Evolutionary conservation across 2,888 invertebrate species (phyloP).

Genomic region (Carterocephalus palaemon): DNA sequence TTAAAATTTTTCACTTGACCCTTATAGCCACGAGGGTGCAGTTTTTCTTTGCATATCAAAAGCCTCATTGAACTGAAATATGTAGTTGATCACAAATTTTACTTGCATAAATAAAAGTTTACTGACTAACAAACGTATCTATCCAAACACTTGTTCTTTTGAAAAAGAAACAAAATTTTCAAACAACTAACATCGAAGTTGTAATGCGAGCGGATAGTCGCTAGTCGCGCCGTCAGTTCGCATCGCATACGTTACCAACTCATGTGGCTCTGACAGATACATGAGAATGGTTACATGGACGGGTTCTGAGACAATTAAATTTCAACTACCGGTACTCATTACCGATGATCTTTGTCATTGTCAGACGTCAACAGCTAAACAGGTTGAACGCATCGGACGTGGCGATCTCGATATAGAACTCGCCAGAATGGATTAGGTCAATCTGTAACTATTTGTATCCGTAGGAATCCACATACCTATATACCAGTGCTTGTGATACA

Average conservation of each 20-base stretch:
- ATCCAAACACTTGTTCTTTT: no score
- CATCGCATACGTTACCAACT: constrained; percentile 12
- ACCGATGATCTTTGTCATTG: constrained; percentile 21
- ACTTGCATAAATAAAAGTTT: no score
- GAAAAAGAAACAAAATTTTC: not conserved
- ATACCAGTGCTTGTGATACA: constrained; percentile 4
- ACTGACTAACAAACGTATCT: no score
- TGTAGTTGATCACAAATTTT: no score
- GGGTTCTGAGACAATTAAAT: constrained; percentile 21
- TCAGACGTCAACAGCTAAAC: constrained; percentile 22
- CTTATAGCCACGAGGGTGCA: no score
- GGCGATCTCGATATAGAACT: constrained; percentile 22
- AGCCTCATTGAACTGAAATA: no score
- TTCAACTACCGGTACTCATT: constrained; percentile 24
- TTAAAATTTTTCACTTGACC: no score
- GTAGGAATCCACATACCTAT: constrained; percentile 7
- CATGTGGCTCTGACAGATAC: constrained; percentile 14
- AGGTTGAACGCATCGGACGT: constrained; percentile 19
- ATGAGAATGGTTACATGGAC: constrained; percentile 17
- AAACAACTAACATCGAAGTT: constrained; percentile 8
- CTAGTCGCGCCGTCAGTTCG: constrained; percentile 12
- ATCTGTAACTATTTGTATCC: constrained; percentile 23
- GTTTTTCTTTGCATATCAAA: no score
- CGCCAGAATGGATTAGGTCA: constrained; percentile 23
- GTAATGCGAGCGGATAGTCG: constrained; percentile 9